Evolutionary conservation across 37 sponge, comb jelly and placozoan genomes (phyloP).

Genomic region (Hormiphora californensis): DNA sequence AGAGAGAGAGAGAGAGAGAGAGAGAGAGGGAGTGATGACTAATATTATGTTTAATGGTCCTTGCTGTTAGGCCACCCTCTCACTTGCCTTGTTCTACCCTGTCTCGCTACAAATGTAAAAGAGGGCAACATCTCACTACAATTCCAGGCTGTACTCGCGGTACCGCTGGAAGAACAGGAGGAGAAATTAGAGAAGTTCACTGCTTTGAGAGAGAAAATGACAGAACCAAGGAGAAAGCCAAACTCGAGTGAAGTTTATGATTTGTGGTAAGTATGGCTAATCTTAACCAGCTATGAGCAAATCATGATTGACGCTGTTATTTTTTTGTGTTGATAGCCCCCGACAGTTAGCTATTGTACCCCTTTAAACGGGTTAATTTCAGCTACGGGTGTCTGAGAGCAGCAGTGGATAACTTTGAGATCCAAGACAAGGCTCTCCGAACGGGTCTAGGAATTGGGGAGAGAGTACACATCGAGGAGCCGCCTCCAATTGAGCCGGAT

Average conservation of each 20-base stretch:
- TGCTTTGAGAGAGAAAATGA: neutral
- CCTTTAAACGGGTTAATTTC: no score
- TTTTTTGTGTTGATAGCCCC: no score
- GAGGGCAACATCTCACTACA: no score
- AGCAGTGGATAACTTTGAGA: neutral
- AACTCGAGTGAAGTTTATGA: conserved; percentile 1
- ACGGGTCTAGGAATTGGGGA: neutral
- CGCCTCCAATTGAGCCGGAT: neutral
- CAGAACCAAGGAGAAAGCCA: neutral
- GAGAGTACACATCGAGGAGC: conserved; percentile 19
- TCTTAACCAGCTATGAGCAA: no score
- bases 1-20: no score
- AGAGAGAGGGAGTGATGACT: no score
- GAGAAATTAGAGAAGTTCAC: conserved; percentile 22
- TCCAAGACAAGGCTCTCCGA: neutral
- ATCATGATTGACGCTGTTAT: no score
- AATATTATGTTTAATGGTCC: no score
- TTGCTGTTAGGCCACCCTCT: no score
- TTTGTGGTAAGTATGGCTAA: conserved; percentile 33
- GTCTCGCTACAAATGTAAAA: no score
- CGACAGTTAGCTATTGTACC: no score
- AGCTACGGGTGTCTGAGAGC: conserved; percentile 40
- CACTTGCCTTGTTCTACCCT: no score
- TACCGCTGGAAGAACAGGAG: neutral
- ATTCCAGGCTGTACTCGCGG: neutral